These are phyloP conservation scores for Colius striatus DNA, from an alignment of 2,113 vertebrate species.

Conservation along the genomic window DNA sequence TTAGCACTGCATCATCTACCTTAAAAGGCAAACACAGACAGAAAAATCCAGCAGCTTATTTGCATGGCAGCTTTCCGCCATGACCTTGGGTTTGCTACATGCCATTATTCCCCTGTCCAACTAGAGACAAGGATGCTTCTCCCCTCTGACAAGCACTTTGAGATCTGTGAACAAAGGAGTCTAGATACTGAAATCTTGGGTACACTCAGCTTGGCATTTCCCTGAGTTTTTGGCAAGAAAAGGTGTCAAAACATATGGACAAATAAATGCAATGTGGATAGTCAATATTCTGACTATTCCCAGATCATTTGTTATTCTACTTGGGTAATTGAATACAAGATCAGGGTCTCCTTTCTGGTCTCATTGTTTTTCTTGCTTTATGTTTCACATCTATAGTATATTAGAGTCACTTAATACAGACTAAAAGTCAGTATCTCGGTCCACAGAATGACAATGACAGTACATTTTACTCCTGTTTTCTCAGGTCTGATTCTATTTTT, in stretches of 20 bases:
- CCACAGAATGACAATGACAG: neutral
- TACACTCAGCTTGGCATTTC: neutral
- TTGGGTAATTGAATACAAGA: neutral
- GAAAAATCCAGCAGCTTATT: neutral
- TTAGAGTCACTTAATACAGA: neutral
- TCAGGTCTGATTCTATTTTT: conserved; percentile 67
- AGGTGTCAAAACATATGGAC: neutral
- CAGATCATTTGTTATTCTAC: neutral
- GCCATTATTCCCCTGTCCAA: conserved; percentile 3
- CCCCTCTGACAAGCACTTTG: neutral
- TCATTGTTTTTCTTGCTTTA: neutral
- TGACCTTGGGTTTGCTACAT: neutral
- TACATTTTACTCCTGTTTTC: conserved; percentile 55
- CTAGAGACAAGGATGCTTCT: neutral
- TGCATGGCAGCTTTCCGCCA: neutral
- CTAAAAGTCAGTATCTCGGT: neutral
- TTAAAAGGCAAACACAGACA: neutral
- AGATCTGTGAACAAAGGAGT: neutral
- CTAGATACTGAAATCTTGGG: neutral
- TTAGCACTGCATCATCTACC: neutral
- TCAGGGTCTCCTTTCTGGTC: neutral
- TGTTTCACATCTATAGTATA: neutral
- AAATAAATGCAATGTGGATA: rapidly evolving
- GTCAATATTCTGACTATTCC: neutral
- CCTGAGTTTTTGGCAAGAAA: neutral